Conservation (phyloP, 2,797 vertebrate genomes). For the Tokudaia muenninki region DNA sequence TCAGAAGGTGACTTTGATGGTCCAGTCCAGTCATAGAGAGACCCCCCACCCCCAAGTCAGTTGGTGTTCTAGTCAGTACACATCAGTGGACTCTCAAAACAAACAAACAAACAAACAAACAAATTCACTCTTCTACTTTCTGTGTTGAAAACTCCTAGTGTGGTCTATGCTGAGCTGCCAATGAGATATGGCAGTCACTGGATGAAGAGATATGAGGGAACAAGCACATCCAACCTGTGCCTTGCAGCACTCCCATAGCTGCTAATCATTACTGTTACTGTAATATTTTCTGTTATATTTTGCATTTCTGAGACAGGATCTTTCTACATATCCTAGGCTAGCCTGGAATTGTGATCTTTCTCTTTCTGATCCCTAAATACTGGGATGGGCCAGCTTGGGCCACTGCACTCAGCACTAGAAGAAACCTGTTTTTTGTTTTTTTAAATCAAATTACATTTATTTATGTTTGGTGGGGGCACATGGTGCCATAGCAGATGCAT, state of each 20-base stretch:
- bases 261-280: neutral
- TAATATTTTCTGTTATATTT: neutral
- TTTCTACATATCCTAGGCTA: neutral
- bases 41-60: no score
- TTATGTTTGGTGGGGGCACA: neutral
- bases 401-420: neutral
- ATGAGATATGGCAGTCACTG: accelerated
- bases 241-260: accelerated
- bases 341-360: neutral
- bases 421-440: neutral
- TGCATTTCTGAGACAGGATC: neutral
- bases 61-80: neutral
- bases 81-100: neutral
- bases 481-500: no score
- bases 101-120: neutral
- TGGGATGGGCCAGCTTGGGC: neutral
- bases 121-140: neutral
- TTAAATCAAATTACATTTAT: neutral
- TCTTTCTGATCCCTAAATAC: neutral
- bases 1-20: neutral
- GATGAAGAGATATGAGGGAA: neutral
- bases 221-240: accelerated
- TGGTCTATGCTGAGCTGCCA: no score
- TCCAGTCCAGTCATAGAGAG: neutral
- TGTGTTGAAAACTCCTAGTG: no score